These are phyloP conservation scores for Phoxinus dragarum DNA, from an alignment of 2,797 vertebrate species.

Conservation along the genomic window DNA sequence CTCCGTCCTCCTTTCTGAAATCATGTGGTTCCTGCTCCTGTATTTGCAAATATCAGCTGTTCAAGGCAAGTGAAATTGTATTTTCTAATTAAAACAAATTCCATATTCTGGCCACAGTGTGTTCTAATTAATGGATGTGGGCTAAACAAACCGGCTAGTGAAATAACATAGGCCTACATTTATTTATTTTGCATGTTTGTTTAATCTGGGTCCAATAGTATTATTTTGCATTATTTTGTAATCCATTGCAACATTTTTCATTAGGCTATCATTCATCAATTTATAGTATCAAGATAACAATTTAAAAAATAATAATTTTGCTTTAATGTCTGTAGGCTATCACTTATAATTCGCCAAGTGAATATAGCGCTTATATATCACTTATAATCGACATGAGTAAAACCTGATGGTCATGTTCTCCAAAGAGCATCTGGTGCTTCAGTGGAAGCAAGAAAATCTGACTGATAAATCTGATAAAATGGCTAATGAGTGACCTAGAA, in stretches of 20 bases:
- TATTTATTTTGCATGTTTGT: neutral
- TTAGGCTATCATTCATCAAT: neutral
- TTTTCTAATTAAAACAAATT: neutral
- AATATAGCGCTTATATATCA: too few species aligned
- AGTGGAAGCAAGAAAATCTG: neutral
- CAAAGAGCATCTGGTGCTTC: neutral
- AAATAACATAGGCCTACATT: neutral
- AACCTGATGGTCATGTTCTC: neutral
- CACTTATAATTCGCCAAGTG: too few species aligned
- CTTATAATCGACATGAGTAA: neutral
- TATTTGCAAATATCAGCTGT: conserved; percentile 27
- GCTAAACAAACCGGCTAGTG: neutral
- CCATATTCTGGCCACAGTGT: neutral
- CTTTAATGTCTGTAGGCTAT: too few species aligned
- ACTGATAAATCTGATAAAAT: neutral
- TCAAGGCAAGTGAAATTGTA: conserved; percentile 48
- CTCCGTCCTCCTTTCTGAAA: neutral
- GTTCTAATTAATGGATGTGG: neutral
- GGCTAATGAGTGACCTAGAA: neutral
- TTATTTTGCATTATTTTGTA: neutral
- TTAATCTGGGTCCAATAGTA: neutral
- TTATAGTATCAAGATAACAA: neutral
- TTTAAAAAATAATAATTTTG: too few species aligned
- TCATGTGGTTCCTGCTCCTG: conserved; percentile 55
- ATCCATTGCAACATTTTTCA: neutral